Evolutionary conservation across 1,140 invertebrate species (phyloP), one percentile per base, ranked within the genome.

Genomic region (Caenorhabditis remanei): DNA sequence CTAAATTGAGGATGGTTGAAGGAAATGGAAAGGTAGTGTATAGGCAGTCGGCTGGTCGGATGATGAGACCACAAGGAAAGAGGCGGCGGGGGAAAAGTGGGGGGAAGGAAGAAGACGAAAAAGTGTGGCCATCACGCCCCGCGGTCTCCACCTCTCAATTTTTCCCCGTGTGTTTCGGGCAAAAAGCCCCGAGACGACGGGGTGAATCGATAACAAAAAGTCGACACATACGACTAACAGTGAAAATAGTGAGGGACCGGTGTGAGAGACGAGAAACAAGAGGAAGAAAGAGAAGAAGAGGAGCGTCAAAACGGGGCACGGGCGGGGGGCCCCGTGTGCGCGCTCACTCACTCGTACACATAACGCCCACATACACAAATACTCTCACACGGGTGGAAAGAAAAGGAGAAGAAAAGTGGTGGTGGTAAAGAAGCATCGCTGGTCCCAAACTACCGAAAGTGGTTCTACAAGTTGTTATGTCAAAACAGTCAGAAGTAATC

Each of bases 221-320:
- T 71, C 65, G 71, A 32, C 61, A 63, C 61, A 63, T 63, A 63
- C 61, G 24, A 63, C 61, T 24, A 32, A 53, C 11, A 79, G n/a
- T 19, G 71, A 53, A 79, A 79, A 79, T 71, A 71, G 65, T 19
- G 65, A 71, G 65, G 71, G 71, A 48, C 71, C 71, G 46, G 71
- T 79, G 71, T 71, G 71, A 50, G 71, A 24, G 71, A 50, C 71
- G 71, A 79, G 71, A 71, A 79, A 79, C 14, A 79, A 79, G 46
- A 79, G 71, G 24, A 67, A 67, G 32, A 32, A 32, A 32, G 32
- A 32, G 32, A 40, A 67, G 46, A 79, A 53, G 46, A 24, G 71
- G 71, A 79, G 71, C 71, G 71, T 79, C 71, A 79, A 79, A 79
- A 79, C 71, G 71, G 71, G 71, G 71, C 71, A 71, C 67, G 67